Percentiles rank a stretch among this genome's conserved stretches.
These are phyloP conservation scores for Andrena bicolor DNA, from an alignment of 2,888 invertebrate genomes.

Conservation along the genomic window DNA sequence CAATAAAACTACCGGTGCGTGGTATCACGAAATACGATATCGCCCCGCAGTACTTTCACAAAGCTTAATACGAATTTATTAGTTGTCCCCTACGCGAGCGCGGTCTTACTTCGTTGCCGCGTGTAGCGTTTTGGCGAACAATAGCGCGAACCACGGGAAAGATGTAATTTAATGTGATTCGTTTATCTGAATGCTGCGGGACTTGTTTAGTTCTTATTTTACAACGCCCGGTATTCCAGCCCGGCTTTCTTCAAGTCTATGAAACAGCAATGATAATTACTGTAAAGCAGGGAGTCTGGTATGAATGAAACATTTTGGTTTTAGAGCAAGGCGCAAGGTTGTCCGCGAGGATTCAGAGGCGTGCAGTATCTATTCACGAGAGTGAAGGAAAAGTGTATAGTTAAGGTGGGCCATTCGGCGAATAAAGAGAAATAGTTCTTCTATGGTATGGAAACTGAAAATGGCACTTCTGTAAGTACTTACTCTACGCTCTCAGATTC, in stretches of 20 bases:
- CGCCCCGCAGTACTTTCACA: slow-evolving; percentile 57
- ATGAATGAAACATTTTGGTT: neutral
- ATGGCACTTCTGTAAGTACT: too few relatives aligned
- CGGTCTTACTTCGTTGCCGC: slow-evolving; percentile 45
- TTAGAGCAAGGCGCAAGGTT: neutral
- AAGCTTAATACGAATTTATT: slow-evolving; percentile 71
- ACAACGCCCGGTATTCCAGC: neutral
- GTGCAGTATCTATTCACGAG: too few relatives aligned
- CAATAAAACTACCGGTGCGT: slow-evolving; percentile 69
- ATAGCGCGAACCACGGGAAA: slow-evolving; percentile 35
- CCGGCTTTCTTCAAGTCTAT: neutral
- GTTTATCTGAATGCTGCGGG: slow-evolving; percentile 29
- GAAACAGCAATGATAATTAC: neutral
- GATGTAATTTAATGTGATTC: slow-evolving; percentile 48
- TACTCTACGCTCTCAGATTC: too few relatives aligned
- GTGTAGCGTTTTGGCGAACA: slow-evolving; percentile 62
- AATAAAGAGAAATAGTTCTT: too few relatives aligned
- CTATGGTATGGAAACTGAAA: too few relatives aligned
- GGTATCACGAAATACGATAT: slow-evolving; percentile 65
- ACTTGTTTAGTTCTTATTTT: slow-evolving; percentile 29
- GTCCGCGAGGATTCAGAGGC: neutral
- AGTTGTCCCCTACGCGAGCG: slow-evolving; percentile 47
- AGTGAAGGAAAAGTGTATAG: too few relatives aligned
- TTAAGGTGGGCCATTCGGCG: too few relatives aligned
- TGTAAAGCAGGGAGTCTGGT: neutral